Evolutionary conservation across 2,888 invertebrate species (phyloP), one percentile per base, ranked within the genome.

Genomic region (Polydrusus cervinus): DNA sequence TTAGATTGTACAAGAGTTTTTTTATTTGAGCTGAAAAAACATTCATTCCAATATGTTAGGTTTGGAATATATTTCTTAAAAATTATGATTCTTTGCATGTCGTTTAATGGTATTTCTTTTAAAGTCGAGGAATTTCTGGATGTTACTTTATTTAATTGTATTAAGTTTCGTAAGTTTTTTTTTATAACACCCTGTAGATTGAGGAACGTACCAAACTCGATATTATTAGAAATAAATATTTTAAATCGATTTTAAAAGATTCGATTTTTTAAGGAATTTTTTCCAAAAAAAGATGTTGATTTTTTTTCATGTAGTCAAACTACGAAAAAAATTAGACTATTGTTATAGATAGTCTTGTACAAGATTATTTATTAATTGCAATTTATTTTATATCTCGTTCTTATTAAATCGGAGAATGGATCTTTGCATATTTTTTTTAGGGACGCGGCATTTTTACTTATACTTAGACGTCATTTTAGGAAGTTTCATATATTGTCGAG

Each of bases 261-360:
- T 43, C 38, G 34, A 38, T 16, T 51, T 49, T 51, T 67, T 61
- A 34, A 38, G 45, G 51, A 61, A 25, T 43, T 51, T 49, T 51
- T 66, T 47, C 60, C 25, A 38, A 25, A 57, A 20, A 14, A 43
- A 70, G 20, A 62, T 73, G 72, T 72, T 72, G 34, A 67, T 68
- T 68, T 69, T 55, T 68, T 45, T 61, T 43, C 18, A 30, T 38
- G 75, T 75, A 75, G 75, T 75, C 40, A 61, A 67, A 75, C 75
- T 75, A 75, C 75, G 57, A 49, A 62, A 71, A 57, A 71, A 53
- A 18, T 16, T 14, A 55, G 77, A 77, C 77, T 77, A 77, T 77
- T 77, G 77, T 77, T 77, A 69, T 77, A 77, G 49, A 77, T 77
- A 77, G 77, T 77, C 77, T 67, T 53, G 45, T 67, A 72, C 61